Base-by-base conservation (phyloP, 2,797 vertebrate species). In the Allobates femoralis region DNA sequence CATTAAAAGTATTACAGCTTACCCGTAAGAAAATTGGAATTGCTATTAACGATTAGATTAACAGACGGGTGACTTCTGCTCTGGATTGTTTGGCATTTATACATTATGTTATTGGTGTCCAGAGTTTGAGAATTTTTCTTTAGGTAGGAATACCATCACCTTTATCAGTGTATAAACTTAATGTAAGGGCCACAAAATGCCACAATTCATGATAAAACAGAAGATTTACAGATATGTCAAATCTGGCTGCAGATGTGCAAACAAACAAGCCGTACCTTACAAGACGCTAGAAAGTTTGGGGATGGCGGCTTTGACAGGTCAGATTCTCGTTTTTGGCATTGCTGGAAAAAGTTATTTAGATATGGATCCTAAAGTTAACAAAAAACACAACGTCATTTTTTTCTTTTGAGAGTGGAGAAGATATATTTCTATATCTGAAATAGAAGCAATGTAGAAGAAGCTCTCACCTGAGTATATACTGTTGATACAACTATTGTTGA, bases 281-380 rank as follows among this genome's bases (percentile, higher is more conserved):
- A 95, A 91, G 97, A 96, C 90, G 90, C 96, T 89, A 98, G 87
- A 88, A 99, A 98, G 90, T 94, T 95, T 87, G 96, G 96, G 95
- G 97, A 97, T 96, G 96, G 96, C 89, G 96, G 95, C 90, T 95
- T 94, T 82, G 96, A 97, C 83, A 97, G 93, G 91, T 97, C 96
- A 86, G 94, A 93, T 93, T 99, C 96, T 93, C 96, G 95, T 92
- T 97, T 98, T 94, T 99, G 97, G 96, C 98, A 99, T 94, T 99
- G 96, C 92, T 94, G 95, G 94, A 99, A 99, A 94, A 99, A 99
- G 80, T 94, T 93, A 85, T 97, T 99, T 93, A 99, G 95, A 91
- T 97, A 96, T 84, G 95, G 95, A 93, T 99, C 98, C 98, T 99
- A 93, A 90, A 93, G 92, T 0, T 73, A 84, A 75, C 91, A 90